Evolutionary conservation across 1,140 invertebrate genomes (phyloP).

Genomic region (Drosophila lacteicornis): DNA sequence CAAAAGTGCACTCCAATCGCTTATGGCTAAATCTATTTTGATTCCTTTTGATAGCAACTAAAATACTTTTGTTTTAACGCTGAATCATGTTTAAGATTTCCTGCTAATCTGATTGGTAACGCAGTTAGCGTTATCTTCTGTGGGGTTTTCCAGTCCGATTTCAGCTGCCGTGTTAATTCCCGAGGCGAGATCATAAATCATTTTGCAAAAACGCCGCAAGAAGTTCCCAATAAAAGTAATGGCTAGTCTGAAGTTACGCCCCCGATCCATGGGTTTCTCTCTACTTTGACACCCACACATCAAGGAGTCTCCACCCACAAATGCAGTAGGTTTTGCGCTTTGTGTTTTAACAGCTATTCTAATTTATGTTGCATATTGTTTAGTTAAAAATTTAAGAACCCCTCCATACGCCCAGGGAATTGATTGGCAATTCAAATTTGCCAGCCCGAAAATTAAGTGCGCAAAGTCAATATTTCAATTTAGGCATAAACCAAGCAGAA

Average conservation of each 20-base stretch:
- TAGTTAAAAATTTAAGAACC: conserved; percentile 35
- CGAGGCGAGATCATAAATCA: conserved; percentile 43
- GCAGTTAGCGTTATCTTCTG: conserved; percentile 11
- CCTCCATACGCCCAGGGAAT: conserved; percentile 10
- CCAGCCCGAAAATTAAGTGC: conserved; percentile 76
- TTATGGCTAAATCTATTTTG: neutral
- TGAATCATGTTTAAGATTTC: conserved; percentile 7
- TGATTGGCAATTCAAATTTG: conserved; percentile 80
- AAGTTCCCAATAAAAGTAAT: conserved; percentile 37
- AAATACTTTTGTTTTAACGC: neutral
- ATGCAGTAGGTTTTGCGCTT: conserved; percentile 38
- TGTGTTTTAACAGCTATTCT: conserved; percentile 65
- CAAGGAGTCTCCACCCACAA: conserved; percentile 25
- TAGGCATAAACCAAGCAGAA: conserved; percentile 30
- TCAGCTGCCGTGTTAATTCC: conserved; percentile 15
- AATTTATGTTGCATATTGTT: conserved; percentile 80
- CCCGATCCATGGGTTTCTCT: conserved; percentile 28
- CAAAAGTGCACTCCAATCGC: neutral
- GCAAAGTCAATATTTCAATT: conserved; percentile 83
- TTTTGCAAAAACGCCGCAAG: conserved; percentile 39
- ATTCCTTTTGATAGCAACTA: conserved; percentile 5
- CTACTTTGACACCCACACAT: conserved; percentile 30
- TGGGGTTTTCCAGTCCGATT: conserved; percentile 11
- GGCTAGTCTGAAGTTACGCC: conserved; percentile 39
- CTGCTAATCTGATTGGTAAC: conserved; percentile 14